These are phyloP conservation scores for Syrphus vitripennis DNA, from an alignment of 2,888 invertebrate species.

Conservation along the genomic window DNA sequence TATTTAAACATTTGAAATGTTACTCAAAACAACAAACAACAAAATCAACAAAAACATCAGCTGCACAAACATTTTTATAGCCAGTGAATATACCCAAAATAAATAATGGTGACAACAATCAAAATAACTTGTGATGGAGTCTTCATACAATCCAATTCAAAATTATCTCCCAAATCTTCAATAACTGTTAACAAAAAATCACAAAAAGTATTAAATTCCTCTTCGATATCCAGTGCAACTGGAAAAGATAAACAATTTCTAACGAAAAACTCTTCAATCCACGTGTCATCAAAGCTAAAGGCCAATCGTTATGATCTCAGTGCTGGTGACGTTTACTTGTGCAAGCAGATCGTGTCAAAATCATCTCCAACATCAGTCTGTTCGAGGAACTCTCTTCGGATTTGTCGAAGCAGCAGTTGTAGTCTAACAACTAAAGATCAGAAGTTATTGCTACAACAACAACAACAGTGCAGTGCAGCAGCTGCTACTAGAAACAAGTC, in stretches of 20 bases:
- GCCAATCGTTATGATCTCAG: constrained; percentile 59
- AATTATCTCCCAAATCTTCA: constrained; percentile 75
- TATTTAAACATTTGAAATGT: constrained; percentile 24
- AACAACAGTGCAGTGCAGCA: not conserved
- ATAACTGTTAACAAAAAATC: constrained; percentile 41
- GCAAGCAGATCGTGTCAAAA: constrained; percentile 67
- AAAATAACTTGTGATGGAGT: constrained; percentile 81
- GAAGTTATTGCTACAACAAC: constrained; percentile 39
- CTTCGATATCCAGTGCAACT: constrained; percentile 15
- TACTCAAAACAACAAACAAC: constrained; percentile 8
- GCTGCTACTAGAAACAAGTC: constrained; percentile 41
- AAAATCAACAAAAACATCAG: not conserved
- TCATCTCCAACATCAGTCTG: constrained; percentile 48
- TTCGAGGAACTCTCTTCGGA: constrained; percentile 51
- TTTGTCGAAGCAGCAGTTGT: constrained; percentile 57
- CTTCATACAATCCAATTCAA: constrained; percentile 80
- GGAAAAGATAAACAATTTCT: constrained; percentile 17
- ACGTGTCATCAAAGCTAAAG: constrained; percentile 54
- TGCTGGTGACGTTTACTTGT: constrained; percentile 58
- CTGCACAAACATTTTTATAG: constrained; percentile 23
- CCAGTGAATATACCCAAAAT: not conserved
- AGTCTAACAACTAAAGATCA: constrained; percentile 54
- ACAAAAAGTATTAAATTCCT: constrained; percentile 35
- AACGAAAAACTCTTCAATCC: constrained; percentile 32
- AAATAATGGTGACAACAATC: constrained; percentile 80